A percentile compares a stretch with the other conserved stretches of the same genome.
Conservation (phyloP, 2,113 vertebrate genomes). For the Ovis canadensis region DNA sequence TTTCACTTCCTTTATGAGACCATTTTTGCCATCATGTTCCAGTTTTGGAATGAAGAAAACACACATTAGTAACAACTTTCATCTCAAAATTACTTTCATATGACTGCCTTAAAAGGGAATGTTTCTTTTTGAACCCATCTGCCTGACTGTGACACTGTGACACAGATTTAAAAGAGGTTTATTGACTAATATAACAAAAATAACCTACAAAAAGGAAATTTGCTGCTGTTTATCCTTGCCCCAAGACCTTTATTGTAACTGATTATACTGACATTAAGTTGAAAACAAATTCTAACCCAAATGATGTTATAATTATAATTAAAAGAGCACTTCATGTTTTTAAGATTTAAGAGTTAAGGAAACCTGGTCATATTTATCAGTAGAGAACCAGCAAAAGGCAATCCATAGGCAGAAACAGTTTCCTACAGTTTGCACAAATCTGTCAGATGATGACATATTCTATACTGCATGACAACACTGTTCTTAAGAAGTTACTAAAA, state of each 20-base stretch:
- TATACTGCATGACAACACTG: background rate
- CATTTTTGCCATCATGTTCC: background rate
- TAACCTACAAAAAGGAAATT: background rate
- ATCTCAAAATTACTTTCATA: slow-evolving; percentile 31
- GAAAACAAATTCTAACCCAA: background rate
- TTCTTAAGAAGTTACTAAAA: background rate
- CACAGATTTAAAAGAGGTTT: background rate
- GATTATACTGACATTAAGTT: background rate
- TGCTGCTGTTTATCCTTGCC: background rate
- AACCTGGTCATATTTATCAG: background rate
- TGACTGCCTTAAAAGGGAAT: background rate
- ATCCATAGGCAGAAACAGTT: background rate
- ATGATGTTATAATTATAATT: background rate
- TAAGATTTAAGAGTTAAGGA: background rate
- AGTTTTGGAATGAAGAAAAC: slow-evolving; percentile 3
- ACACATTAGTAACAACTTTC: background rate
- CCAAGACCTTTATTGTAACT: background rate
- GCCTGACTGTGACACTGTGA: background rate
- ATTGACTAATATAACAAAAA: slow-evolving; percentile 4
- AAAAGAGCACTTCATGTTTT: slow-evolving; percentile 19
- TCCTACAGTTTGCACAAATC: background rate
- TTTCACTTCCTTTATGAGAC: background rate
- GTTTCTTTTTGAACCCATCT: background rate
- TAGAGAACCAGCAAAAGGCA: background rate
- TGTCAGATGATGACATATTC: background rate